phyloP scores from a whole-genome alignment of 2,888 invertebrate genomes.

The Ormyrus thymus region DNA sequence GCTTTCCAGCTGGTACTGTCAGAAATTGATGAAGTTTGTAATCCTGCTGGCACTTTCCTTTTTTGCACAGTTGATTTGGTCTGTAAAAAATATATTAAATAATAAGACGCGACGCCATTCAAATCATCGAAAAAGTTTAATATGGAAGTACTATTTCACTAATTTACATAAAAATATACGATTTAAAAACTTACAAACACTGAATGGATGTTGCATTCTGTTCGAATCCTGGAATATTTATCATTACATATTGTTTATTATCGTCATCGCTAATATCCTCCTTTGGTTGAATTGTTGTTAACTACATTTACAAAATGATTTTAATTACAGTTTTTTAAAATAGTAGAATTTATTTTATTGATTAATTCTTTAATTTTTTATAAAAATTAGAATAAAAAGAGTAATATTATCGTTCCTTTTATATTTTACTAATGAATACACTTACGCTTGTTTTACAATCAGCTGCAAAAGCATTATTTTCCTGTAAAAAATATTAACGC shows the following conservation, averaged over 20 bases:
- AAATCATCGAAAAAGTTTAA: background rate
- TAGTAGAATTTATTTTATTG: background rate
- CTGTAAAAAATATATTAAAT: conserved; percentile 18
- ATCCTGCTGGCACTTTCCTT: conserved; percentile 45
- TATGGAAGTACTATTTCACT: background rate
- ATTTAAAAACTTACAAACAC: conserved; percentile 38
- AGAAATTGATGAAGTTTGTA: conserved; percentile 49
- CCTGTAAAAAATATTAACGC: conserved; percentile 2
- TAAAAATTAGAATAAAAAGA: background rate
- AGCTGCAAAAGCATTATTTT: background rate
- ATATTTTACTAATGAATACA: background rate
- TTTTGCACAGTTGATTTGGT: conserved; percentile 28
- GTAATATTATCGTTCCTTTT: background rate
- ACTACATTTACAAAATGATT: conserved; percentile 10
- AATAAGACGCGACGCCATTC: background rate
- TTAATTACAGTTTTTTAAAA: background rate
- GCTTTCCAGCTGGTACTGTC: conserved; percentile 29
- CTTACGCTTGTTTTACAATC: conserved; percentile 25
- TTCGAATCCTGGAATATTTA: conserved; percentile 42
- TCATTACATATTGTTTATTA: conserved; percentile 30
- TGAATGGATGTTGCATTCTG: conserved; percentile 35
- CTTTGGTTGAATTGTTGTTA: conserved; percentile 3
- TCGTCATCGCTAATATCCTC: conserved; percentile 1
- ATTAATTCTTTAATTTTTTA: background rate
- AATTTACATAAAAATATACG: background rate